These are phyloP conservation scores for Matsumyia berberina DNA, from an alignment of 2,888 invertebrate genomes.

Conservation along the genomic window DNA sequence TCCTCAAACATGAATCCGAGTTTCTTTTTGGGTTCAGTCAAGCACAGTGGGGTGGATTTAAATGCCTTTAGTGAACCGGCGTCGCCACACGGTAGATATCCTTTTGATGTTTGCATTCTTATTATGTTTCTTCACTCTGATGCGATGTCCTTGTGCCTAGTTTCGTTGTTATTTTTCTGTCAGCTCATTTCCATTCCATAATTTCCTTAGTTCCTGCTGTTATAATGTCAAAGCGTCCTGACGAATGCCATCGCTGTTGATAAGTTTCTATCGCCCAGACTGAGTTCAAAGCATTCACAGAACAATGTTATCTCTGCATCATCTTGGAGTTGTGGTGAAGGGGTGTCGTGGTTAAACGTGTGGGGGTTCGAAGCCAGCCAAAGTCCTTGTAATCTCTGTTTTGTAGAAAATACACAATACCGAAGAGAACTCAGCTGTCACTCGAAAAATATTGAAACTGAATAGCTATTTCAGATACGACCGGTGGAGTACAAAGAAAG, in stretches of 20 bases:
- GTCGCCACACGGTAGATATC: constrained; percentile 32
- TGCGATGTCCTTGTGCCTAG: constrained; percentile 58
- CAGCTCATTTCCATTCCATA: constrained; percentile 72
- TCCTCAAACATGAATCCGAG: not conserved
- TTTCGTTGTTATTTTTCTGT: constrained; percentile 72
- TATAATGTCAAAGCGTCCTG: constrained; percentile 54
- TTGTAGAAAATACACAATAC: constrained; percentile 32
- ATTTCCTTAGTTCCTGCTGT: constrained; percentile 70
- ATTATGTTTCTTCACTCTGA: constrained; percentile 40
- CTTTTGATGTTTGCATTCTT: constrained; percentile 61
- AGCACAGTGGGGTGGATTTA: constrained; percentile 48
- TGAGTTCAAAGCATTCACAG: constrained; percentile 68
- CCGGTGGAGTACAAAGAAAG: too few species aligned
- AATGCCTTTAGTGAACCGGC: constrained; percentile 50
- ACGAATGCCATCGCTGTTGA: constrained; percentile 60
- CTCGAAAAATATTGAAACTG: too few species aligned
- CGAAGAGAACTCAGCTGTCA: too few species aligned
- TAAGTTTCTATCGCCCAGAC: constrained; percentile 56
- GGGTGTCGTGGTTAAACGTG: constrained; percentile 14
- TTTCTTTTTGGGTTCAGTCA: constrained; percentile 30
- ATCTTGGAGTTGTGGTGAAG: constrained; percentile 44
- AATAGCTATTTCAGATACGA: too few species aligned
- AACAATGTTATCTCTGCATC: constrained; percentile 74
- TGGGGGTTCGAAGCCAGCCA: constrained; percentile 14
- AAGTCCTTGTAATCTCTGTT: constrained; percentile 62